Conservation (phyloP, 2,797 vertebrate genomes). For the Oryzias dopingdopingensis region DNA sequence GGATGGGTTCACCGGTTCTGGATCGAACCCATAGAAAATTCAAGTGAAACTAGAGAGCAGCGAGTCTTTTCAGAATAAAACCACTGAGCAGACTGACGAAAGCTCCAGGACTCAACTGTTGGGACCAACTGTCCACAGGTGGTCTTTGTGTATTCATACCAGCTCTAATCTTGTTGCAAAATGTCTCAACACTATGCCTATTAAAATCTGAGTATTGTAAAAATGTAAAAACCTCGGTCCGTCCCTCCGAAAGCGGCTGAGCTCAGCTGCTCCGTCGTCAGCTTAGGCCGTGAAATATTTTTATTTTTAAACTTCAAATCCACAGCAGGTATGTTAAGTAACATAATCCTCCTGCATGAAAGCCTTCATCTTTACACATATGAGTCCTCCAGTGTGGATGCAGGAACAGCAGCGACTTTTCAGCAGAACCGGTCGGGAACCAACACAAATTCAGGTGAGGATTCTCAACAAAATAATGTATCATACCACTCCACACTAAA, state of each 20-base stretch:
- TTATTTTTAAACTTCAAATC: conserved; percentile 38
- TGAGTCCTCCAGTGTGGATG: too few relatives aligned
- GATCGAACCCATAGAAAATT: rapidly evolving
- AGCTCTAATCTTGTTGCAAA: conserved; percentile 46
- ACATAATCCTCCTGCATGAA: conserved; percentile 50
- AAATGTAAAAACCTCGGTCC: not conserved
- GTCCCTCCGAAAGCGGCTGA: conserved; percentile 3
- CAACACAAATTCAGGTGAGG: too few relatives aligned
- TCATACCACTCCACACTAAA: too few relatives aligned
- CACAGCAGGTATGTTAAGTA: conserved; percentile 43
- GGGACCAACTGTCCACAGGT: conserved; percentile 37
- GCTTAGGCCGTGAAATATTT: conserved; percentile 3
- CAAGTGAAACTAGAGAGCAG: not conserved
- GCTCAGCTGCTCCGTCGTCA: conserved; percentile 4
- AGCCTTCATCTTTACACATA: conserved; percentile 6
- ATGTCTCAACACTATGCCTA: conserved; percentile 32
- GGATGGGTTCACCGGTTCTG: too few relatives aligned
- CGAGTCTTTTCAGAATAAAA: conserved; percentile 9
- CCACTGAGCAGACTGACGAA: conserved; percentile 17
- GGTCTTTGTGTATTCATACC: conserved; percentile 38
- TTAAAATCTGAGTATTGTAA: conserved; percentile 38
- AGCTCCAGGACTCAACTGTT: conserved; percentile 5
- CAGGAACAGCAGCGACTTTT: too few relatives aligned
- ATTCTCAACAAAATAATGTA: too few relatives aligned
- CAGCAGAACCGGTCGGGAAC: too few relatives aligned